A percentile compares a stretch with the other conserved stretches of the same genome.
These are phyloP conservation scores for Cotesia glomerata DNA, from an alignment of 1,140 invertebrate species.

Conservation along the genomic window DNA sequence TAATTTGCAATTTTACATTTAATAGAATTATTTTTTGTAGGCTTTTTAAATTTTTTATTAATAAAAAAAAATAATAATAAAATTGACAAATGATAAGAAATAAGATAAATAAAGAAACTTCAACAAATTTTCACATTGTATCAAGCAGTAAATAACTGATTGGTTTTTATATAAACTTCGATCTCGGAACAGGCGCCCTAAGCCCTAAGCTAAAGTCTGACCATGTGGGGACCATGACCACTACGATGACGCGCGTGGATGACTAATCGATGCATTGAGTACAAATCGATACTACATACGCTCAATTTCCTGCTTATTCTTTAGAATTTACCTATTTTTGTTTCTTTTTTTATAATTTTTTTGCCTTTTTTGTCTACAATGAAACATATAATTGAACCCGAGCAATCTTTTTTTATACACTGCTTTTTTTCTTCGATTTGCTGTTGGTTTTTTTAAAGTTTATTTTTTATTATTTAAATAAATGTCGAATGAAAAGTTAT, in stretches of 20 bases:
- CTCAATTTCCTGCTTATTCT: constrained; percentile 12
- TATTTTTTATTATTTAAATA: no score
- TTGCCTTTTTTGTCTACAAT: neutral
- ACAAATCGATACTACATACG: constrained; percentile 16
- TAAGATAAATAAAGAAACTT: no score
- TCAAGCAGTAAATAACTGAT: neutral
- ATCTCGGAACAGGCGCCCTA: neutral
- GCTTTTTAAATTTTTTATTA: no score
- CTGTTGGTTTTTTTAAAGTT: no score
- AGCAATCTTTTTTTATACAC: neutral
- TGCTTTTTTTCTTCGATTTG: neutral
- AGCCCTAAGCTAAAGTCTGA: constrained; percentile 9
- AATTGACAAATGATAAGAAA: no score
- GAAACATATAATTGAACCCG: neutral
- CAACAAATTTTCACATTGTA: neutral
- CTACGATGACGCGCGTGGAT: neutral
- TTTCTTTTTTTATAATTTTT: neutral
- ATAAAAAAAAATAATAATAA: no score
- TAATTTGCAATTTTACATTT: no score
- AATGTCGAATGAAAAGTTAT: no score
- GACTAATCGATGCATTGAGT: neutral
- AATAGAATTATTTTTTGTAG: no score
- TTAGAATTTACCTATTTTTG: neutral
- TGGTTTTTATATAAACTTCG: neutral
- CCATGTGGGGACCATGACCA: constrained; percentile 21